Percentiles rank a stretch among this genome's conserved stretches.
phyloP scores from a whole-genome alignment of 2,888 invertebrate genomes.

The Chymomyza fuscimana region DNA sequence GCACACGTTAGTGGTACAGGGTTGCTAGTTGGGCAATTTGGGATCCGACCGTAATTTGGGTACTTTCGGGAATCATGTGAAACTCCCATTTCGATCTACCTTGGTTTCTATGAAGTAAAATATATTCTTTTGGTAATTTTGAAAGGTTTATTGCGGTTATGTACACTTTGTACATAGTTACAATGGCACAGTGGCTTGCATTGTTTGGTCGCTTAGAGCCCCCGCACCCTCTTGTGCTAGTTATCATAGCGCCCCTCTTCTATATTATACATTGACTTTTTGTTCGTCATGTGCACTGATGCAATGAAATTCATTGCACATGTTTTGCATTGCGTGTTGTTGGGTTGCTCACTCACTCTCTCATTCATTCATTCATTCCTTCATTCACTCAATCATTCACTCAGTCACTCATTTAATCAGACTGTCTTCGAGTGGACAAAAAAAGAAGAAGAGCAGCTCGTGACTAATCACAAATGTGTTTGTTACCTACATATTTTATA shows the following conservation, averaged over 20 bases:
- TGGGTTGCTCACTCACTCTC: slow-evolving; percentile 8
- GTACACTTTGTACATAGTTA: not conserved
- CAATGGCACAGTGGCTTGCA: slow-evolving; percentile 48
- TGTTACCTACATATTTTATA: slow-evolving; percentile 9
- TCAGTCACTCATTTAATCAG: not conserved
- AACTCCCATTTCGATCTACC: no score
- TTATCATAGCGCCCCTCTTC: not conserved
- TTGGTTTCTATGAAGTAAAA: not conserved
- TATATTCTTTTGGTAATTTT: not conserved
- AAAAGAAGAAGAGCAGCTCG: slow-evolving; percentile 13
- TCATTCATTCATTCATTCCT: not conserved
- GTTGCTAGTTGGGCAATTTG: no score
- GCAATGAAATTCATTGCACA: slow-evolving; percentile 64
- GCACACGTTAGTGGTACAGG: no score
- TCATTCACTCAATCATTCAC: no score
- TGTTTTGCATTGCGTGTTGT: slow-evolving; percentile 56
- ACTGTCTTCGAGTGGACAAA: slow-evolving; percentile 14
- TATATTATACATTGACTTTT: not conserved
- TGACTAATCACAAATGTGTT: slow-evolving; percentile 47
- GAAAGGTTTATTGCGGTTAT: not conserved
- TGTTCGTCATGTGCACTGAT: slow-evolving; percentile 46
- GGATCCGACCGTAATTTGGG: no score
- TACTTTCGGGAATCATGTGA: no score
- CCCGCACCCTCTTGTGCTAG: not conserved
- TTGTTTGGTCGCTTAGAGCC: slow-evolving; percentile 22